Evolutionary conservation across 2,888 invertebrate genomes (phyloP).

Genomic region (Cryptocheilus praepositus): DNA sequence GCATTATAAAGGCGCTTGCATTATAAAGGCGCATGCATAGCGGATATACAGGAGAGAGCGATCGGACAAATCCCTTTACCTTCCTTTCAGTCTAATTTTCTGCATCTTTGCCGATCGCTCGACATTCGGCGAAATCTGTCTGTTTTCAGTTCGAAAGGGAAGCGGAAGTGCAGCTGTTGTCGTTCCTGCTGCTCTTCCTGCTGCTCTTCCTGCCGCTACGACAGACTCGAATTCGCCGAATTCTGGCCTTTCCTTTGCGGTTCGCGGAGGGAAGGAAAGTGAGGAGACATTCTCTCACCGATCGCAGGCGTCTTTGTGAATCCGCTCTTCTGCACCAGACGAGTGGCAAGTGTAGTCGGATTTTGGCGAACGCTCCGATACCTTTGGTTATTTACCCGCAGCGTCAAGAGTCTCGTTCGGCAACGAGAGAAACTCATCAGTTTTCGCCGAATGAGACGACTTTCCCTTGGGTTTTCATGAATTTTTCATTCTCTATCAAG

Average conservation of each 20-base stretch:
- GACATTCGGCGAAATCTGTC: no score
- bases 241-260: constrained; percentile 28
- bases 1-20: no score
- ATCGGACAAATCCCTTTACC: no score
- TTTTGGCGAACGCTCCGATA: constrained; percentile 24
- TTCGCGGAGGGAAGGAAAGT: constrained; percentile 21
- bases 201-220: constrained; percentile 16
- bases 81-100: no score
- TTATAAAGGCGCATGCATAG: no score
- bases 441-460: constrained; percentile 1
- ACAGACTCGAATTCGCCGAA: constrained; percentile 33
- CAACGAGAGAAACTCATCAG: constrained; percentile 25
- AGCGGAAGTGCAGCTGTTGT: constrained; percentile 13
- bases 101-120: no score
- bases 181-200: no score
- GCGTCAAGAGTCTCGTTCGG: constrained; percentile 12
- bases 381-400: constrained; percentile 5
- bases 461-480: constrained; percentile 25
- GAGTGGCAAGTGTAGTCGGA: constrained; percentile 14
- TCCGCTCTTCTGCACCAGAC: constrained; percentile 11
- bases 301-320: constrained; percentile 24
- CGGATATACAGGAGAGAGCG: no score
- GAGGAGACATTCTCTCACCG: no score
- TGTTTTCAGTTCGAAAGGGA: constrained; percentile 13
- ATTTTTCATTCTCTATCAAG: neutral